Evolutionary conservation across 2,888 invertebrate species (phyloP).

Genomic region (Macrophya annulata): DNA sequence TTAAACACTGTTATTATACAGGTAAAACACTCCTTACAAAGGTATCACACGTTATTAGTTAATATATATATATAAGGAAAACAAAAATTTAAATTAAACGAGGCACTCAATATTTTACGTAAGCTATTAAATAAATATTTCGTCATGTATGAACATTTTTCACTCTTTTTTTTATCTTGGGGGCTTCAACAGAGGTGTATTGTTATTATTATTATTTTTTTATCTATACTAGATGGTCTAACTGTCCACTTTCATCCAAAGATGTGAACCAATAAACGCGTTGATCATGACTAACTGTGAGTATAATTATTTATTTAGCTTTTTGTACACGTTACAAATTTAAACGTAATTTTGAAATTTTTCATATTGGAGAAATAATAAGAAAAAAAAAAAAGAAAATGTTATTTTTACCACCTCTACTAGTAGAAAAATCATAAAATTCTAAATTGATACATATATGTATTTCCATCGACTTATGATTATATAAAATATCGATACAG

Average conservation of each 20-base stretch:
- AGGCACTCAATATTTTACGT: constrained; percentile 40
- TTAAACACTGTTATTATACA: constrained; percentile 49
- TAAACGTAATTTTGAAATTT: not conserved
- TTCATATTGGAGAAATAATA: not conserved
- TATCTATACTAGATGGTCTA: constrained; percentile 11
- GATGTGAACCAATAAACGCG: constrained; percentile 2
- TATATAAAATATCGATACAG: constrained; percentile 1
- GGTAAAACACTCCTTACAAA: constrained; percentile 50
- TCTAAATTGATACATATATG: not conserved
- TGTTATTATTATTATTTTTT: not conserved
- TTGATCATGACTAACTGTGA: not conserved
- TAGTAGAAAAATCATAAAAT: not conserved
- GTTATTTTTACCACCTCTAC: not conserved
- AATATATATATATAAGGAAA: constrained; percentile 33
- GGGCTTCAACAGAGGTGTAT: not conserved
- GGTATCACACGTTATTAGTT: constrained; percentile 53
- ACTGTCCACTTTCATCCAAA: not conserved
- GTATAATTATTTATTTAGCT: not conserved
- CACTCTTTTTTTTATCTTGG: not conserved
- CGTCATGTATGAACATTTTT: constrained; percentile 27
- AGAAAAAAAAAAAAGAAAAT: not conserved
- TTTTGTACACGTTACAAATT: constrained; percentile 9
- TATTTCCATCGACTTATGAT: constrained; percentile 3
- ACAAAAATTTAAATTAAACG: constrained; percentile 39
- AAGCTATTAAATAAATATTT: constrained; percentile 46